Base-by-base conservation (phyloP, 2,797 vertebrate genomes). In the Capromys pilorides region DNA sequence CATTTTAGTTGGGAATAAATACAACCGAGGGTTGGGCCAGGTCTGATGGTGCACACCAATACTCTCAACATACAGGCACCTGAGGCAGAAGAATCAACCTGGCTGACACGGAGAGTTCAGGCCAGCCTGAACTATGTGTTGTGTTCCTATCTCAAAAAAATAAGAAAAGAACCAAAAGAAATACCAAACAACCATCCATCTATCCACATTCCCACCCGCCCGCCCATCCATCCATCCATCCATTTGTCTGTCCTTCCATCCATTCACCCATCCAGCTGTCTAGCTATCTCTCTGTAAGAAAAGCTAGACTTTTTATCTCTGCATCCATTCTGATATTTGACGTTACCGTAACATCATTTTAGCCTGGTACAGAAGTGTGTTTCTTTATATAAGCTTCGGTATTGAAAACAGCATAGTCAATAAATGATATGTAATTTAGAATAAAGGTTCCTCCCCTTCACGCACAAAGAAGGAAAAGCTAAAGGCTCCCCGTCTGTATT, bases 401-500 rank as follows among this genome's bases (percentile, higher is more conserved):
- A 91, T 91, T 91, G 73, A 69, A 1, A 86, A 61, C 9, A 91
- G n/a, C 24, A 57, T 26, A 33, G 49, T 9, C 41, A 94, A 78
- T 86, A 86, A 66, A 66, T 82, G 66, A 67, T 80, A 78, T 0
- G 33, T 28, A 33, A 26, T 88, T 90, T 84, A 89, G 81, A 94
- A 33, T 3, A 66, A 89, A 79, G 54, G 9, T 59, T 24, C 36
- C 33, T 16, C n/a, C 41, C 33, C 12, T 2, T 39, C 28, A 8
- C 62, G 12, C 26, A 31, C 31, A 24, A 12, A 39, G 33, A 22
- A 8, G 28, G 12, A 69, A 54, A 39, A 39, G 54, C 31, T 75
- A 51, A 54, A 90, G 78, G 12, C n/a, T 22, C 54, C 80, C 51
- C 66, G 59, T n/a, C 91, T 49, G 75, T 57, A n/a, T 36, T 81